These are phyloP conservation scores for Alloplasta piceator DNA, from an alignment of 2,888 invertebrate species.

Conservation along the genomic window DNA sequence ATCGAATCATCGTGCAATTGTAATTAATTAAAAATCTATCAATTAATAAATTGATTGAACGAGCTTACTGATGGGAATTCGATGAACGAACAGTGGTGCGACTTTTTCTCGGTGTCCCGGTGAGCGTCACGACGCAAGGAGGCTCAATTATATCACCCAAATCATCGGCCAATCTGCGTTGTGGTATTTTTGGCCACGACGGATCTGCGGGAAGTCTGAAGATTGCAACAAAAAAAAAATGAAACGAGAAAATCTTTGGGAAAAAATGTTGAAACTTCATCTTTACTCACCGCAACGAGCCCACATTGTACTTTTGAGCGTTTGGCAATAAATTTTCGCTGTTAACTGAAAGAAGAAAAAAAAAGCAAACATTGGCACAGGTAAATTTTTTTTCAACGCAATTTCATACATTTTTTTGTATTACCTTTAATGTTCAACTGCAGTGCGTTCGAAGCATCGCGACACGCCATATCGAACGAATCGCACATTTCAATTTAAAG, in stretches of 20 bases:
- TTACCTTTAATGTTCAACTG: conserved; percentile 77
- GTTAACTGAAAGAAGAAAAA: conserved; percentile 71
- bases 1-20: neutral
- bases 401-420: neutral
- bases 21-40: conserved; percentile 1
- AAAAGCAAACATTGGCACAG: neutral
- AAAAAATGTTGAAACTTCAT: neutral
- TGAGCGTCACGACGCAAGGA: conserved; percentile 75
- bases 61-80: conserved; percentile 72
- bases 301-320: conserved; percentile 71
- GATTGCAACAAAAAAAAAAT: neutral
- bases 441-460: conserved; percentile 71
- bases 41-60: neutral
- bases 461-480: conserved; percentile 76
- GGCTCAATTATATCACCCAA: conserved; percentile 72
- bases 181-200: conserved; percentile 81
- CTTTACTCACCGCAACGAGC: conserved; percentile 75
- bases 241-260: neutral
- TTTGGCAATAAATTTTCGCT: conserved; percentile 75
- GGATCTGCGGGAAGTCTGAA: conserved; percentile 79
- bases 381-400: neutral
- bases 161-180: conserved; percentile 72
- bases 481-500: conserved; percentile 69
- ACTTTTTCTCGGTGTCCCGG: conserved; percentile 74
- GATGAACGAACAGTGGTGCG: conserved; percentile 70